phyloP scores from a whole-genome alignment of 2,797 vertebrate species.

The Neopelma chrysocephalum region DNA sequence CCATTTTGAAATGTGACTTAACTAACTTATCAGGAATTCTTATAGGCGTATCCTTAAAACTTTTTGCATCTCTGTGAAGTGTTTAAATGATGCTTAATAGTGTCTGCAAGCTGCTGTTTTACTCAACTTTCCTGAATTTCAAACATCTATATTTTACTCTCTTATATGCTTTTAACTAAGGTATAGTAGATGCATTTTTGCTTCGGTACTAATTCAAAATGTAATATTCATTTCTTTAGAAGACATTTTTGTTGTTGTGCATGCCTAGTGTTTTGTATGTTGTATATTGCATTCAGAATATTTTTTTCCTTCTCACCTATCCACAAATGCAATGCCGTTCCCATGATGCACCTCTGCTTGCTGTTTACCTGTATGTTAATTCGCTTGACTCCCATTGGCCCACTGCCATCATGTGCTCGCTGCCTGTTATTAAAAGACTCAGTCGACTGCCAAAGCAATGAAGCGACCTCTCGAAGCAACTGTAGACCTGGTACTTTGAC shows the following conservation, averaged over 20 bases:
- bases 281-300: slow-evolving; percentile 99
- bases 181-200: slow-evolving; percentile 90
- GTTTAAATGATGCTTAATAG: slow-evolving; percentile 81
- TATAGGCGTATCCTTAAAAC: slow-evolving; percentile 66
- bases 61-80: slow-evolving; percentile 78
- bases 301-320: slow-evolving; percentile 99
- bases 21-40: slow-evolving; percentile 82
- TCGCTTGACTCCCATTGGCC: slow-evolving; percentile 99
- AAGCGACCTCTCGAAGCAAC: slow-evolving; percentile 99
- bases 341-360: slow-evolving; percentile 99
- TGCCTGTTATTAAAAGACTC: slow-evolving; percentile 99
- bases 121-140: slow-evolving; percentile 86
- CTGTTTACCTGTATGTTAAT: slow-evolving; percentile 99
- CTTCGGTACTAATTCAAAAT: slow-evolving; percentile 89
- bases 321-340: slow-evolving; percentile 99
- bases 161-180: slow-evolving; percentile 89
- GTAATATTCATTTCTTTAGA: slow-evolving; percentile 91
- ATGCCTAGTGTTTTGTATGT: slow-evolving; percentile 98
- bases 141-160: slow-evolving; percentile 89
- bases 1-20: not conserved
- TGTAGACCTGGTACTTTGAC: slow-evolving; percentile 97
- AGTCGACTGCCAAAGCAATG: slow-evolving; percentile 99
- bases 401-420: slow-evolving; percentile 99
- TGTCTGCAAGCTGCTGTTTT: slow-evolving; percentile 85
- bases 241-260: slow-evolving; percentile 96